These are phyloP conservation scores for Corticium candelabrum DNA, from an alignment of 37 sponge, comb jelly and placozoan genomes.

Conservation along the genomic window DNA sequence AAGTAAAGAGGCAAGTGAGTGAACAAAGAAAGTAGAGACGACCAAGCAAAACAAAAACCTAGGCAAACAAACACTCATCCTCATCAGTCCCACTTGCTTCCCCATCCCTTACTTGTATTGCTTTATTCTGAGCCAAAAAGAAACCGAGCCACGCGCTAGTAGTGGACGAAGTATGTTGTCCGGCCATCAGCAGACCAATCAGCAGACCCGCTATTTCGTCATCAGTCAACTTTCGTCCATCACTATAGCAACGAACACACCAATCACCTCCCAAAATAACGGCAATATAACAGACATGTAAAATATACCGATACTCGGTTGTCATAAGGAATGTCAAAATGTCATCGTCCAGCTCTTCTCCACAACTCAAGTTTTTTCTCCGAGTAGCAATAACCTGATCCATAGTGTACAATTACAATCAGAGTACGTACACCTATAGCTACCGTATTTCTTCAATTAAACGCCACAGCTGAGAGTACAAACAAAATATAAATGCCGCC, in stretches of 20 bases:
- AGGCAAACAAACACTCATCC: background rate
- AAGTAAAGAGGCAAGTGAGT: background rate
- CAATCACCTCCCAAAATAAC: background rate
- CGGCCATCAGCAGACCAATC: slow-evolving; percentile 76
- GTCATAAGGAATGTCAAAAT: slow-evolving; percentile 42
- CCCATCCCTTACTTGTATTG: slow-evolving; percentile 28
- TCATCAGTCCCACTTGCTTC: too few species aligned
- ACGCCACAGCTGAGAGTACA: too few species aligned
- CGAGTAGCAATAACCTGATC: slow-evolving; percentile 16
- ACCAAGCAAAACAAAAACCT: background rate
- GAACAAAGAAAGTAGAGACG: background rate
- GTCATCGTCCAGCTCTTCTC: slow-evolving; percentile 45
- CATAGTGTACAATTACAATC: background rate
- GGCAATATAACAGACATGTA: background rate
- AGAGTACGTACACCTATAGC: background rate
- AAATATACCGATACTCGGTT: slow-evolving; percentile 48
- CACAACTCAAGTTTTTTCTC: slow-evolving; percentile 13
- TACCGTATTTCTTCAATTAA: too few species aligned
- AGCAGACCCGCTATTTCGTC: slow-evolving; percentile 74
- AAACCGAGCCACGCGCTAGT: slow-evolving; percentile 84
- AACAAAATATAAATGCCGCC: too few species aligned
- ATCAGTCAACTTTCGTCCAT: slow-evolving; percentile 55
- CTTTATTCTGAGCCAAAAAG: slow-evolving; percentile 57
- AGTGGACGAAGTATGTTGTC: slow-evolving; percentile 87
- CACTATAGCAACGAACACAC: slow-evolving; percentile 21